phyloP scores from a whole-genome alignment of 2,888 invertebrate genomes.

The Pyrrhosoma nymphula region DNA sequence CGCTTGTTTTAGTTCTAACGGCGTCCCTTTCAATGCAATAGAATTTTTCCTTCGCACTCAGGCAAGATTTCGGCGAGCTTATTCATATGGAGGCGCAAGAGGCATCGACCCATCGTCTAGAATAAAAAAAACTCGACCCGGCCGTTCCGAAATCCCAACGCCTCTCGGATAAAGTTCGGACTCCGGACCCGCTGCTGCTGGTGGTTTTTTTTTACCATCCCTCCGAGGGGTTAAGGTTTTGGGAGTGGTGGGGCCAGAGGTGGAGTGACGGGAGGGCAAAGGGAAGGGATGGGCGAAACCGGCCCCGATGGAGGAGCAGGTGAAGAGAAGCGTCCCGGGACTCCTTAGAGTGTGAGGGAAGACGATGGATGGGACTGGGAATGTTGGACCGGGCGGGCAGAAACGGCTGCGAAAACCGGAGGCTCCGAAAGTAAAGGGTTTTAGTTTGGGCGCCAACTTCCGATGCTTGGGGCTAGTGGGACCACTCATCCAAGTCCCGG shows the following conservation, averaged over 20 bases:
- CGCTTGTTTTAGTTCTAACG: neutral
- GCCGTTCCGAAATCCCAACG: constrained; percentile 4
- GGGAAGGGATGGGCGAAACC: neutral
- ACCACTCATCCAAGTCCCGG: neutral
- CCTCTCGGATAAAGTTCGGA: neutral
- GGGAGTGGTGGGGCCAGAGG: neutral
- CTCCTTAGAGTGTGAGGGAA: neutral
- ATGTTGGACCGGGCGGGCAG: neutral
- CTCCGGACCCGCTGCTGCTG: neutral
- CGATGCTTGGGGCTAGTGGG: too few species aligned
- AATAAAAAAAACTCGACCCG: neutral
- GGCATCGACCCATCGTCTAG: neutral
- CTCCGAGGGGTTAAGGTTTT: neutral
- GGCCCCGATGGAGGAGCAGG: neutral
- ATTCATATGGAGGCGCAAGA: neutral
- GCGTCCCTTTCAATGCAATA: neutral
- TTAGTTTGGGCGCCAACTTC: neutral
- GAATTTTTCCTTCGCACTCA: neutral
- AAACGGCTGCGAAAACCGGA: neutral
- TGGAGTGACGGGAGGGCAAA: neutral
- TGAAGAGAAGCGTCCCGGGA: neutral
- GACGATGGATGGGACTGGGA: neutral
- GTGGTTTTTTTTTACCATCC: neutral
- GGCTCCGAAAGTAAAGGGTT: neutral
- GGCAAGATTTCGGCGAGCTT: neutral